phyloP scores from a whole-genome alignment of 2,797 vertebrate species.

The Ataeniobius toweri region DNA sequence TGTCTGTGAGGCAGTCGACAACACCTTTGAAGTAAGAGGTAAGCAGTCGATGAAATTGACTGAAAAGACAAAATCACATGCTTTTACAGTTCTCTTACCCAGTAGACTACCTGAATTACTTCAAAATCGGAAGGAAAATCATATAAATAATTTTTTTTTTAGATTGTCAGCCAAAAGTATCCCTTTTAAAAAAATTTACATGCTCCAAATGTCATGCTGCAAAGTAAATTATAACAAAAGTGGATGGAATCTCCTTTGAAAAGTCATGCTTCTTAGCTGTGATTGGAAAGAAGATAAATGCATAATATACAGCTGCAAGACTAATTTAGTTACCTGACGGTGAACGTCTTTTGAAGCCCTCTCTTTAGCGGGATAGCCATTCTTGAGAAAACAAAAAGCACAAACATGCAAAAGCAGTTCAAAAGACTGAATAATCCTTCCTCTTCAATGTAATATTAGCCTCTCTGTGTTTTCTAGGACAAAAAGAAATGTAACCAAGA shows the following conservation, averaged over 20 bases:
- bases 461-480: conserved; percentile 11
- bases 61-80: not conserved
- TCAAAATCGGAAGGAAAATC: not conserved
- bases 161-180: not conserved
- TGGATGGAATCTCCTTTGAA: conserved; percentile 8
- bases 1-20: not conserved
- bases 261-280: conserved; percentile 24
- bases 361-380: conserved; percentile 84
- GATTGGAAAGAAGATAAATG: conserved; percentile 37
- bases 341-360: conserved; percentile 82
- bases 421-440: conserved; percentile 58
- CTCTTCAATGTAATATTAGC: conserved; percentile 9
- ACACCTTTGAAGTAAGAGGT: too few species aligned
- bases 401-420: conserved; percentile 78
- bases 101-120: not conserved
- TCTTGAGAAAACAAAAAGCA: conserved; percentile 82
- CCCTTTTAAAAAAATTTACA: conserved; percentile 13
- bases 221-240: conserved; percentile 6
- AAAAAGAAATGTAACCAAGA: conserved; percentile 23
- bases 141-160: not conserved
- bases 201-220: not conserved
- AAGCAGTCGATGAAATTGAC: not conserved
- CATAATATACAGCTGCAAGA: conserved; percentile 36
- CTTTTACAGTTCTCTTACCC: not conserved
- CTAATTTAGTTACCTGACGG: conserved; percentile 79